Evolutionary conservation across 2,113 vertebrate species (phyloP), one percentile per base, ranked within the genome.

Genomic region (Poeciliopsis prolifica): DNA sequence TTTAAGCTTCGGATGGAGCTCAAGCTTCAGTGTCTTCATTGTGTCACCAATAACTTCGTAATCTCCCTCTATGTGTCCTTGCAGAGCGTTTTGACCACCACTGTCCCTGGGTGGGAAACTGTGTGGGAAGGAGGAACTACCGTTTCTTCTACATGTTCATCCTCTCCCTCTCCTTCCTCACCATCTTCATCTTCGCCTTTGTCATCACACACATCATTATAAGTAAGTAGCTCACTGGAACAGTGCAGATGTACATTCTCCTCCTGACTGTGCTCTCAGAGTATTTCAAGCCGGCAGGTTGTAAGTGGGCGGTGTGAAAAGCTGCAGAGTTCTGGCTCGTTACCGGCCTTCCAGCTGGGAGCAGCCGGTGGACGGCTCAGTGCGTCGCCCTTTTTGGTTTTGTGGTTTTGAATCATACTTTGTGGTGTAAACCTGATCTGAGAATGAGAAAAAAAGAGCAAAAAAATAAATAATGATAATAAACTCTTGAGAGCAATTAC

Each of bases 91-190:
- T 99, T 90, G 97, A 99, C 94, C 97, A 99, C 94, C 97, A 99
- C 95, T 99, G 97, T 95, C 97, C 97, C 88, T 99, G 97, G 97
- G 97, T 99, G 93, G 97, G 97, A 90, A 99, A 99, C 97, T 99
- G 97, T 92, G 97, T 99, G 92, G 97, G 97, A 91, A 96, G 96
- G 95, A 97, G 97, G 95, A 99, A 99, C 97, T 99, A 98, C 96
- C 96, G 97, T 90, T 99, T 97, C 96, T 99, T 99, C 97, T 99
- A 98, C 95, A 98, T 99, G 97, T 99, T 99, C 95, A 99, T 99
- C 95, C 97, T 99, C 93, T 98, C 97, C 72, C 96, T 99, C 90
- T 99, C 97, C 93, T 98, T 98, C 96, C 97, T 99, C 95, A 99
- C 97, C 88, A 96, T 99, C 95, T 99, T 99, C 96, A 98, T 99